Evolutionary conservation across 2,888 invertebrate genomes (phyloP).

Genomic region (Acanthopleura granulata): DNA sequence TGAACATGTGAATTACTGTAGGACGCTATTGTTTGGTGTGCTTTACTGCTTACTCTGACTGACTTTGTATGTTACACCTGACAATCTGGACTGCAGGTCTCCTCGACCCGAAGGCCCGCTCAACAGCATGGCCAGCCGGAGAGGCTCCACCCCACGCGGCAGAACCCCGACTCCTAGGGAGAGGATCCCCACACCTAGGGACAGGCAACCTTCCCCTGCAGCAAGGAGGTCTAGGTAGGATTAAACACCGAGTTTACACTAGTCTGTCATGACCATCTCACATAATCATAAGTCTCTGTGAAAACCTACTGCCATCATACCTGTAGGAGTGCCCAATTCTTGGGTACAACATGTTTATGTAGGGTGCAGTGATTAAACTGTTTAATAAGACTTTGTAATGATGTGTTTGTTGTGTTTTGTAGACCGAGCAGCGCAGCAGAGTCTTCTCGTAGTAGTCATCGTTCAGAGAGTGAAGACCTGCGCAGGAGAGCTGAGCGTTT

Average conservation of each 20-base stretch:
- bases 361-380: too few species aligned
- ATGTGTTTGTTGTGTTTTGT: not conserved
- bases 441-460: not conserved
- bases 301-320: too few species aligned
- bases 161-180: not conserved
- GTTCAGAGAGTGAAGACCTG: not conserved
- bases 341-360: too few species aligned
- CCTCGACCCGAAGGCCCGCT: not conserved
- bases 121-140: not conserved
- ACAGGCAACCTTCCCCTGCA: not conserved
- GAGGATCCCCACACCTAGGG: not conserved
- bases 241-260: not conserved
- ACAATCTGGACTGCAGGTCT: not conserved
- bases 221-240: not conserved
- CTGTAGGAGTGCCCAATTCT: too few species aligned
- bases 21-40: too few species aligned
- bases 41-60: too few species aligned
- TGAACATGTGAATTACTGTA: too few species aligned
- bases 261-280: too few species aligned
- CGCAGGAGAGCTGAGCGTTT: slow-evolving; percentile 21
- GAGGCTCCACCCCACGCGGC: not conserved
- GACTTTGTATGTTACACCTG: not conserved
- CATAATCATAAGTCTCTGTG: too few species aligned
- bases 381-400: too few species aligned
- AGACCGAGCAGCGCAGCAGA: not conserved